A percentile compares a stretch with the other conserved stretches of the same genome.
Conservation (phyloP, 1,140 invertebrate species). For the Xylocopa sonorina region DNA sequence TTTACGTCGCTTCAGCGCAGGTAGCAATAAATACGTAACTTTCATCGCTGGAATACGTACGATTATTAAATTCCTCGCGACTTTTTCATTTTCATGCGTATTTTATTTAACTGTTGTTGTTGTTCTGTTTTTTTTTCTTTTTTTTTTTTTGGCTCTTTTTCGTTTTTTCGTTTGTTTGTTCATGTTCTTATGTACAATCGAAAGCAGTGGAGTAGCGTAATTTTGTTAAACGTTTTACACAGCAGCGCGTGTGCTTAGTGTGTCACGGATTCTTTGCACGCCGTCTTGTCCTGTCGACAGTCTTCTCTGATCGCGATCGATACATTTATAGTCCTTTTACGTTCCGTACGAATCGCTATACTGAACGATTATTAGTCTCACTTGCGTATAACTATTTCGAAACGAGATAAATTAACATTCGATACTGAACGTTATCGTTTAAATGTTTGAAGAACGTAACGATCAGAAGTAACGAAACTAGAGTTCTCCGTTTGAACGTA, state of each 20-base stretch:
- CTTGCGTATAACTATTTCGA: neutral
- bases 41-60: conserved; percentile 13
- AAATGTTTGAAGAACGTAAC: neutral
- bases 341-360: neutral
- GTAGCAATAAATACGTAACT: conserved; percentile 2
- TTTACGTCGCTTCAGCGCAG: neutral
- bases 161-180: no score
- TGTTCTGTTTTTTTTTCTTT: neutral
- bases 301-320: neutral
- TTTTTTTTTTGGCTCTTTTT: neutral
- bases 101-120: neutral
- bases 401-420: neutral
- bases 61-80: conserved; percentile 20
- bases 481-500: neutral
- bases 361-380: neutral
- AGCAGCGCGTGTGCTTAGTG: neutral
- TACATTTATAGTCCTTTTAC: neutral
- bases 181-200: conserved; percentile 35
- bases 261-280: neutral
- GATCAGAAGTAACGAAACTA: neutral
- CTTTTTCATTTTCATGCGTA: neutral
- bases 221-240: conserved; percentile 16
- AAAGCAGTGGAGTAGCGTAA: conserved; percentile 52
- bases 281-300: neutral
- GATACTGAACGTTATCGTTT: neutral